Evolutionary conservation across 2,888 invertebrate species (phyloP).

Genomic region (Oligia latruncula): DNA sequence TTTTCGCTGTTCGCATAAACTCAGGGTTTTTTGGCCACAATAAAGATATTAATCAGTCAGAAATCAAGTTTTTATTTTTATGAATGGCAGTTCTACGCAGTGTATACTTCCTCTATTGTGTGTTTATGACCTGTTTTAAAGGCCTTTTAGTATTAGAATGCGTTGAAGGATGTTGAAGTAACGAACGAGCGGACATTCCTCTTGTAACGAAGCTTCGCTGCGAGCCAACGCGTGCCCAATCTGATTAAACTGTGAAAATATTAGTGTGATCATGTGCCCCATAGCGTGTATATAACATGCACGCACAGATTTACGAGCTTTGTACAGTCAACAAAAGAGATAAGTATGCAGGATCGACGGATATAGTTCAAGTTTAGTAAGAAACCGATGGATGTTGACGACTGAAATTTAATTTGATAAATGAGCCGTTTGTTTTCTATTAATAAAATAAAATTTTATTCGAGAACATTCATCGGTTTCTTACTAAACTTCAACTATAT

Average conservation of each 20-base stretch:
- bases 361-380: no score
- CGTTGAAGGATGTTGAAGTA: slow-evolving; percentile 64
- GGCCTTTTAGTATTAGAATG: slow-evolving; percentile 55
- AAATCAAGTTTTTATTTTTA: slow-evolving; percentile 55
- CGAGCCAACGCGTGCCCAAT: slow-evolving; percentile 79
- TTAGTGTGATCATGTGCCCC: slow-evolving; percentile 74
- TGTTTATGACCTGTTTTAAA: slow-evolving; percentile 58
- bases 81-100: slow-evolving; percentile 53
- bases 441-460: no score
- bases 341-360: no score
- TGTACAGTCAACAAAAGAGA: slow-evolving; percentile 29
- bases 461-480: no score
- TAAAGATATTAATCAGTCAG: slow-evolving; percentile 51
- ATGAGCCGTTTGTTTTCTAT: no score
- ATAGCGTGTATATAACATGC: slow-evolving; percentile 53
- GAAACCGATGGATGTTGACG: no score
- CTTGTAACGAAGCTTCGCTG: slow-evolving; percentile 64
- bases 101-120: slow-evolving; percentile 52
- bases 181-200: slow-evolving; percentile 60
- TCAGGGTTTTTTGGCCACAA: slow-evolving; percentile 36
- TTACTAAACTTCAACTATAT: no score
- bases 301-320: slow-evolving; percentile 70
- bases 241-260: slow-evolving; percentile 86
- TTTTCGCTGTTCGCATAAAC: slow-evolving; percentile 31
- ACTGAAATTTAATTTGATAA: no score